Percentiles rank a stretch among this genome's conserved stretches.
These are phyloP conservation scores for Dipodomys ordii DNA, from an alignment of 2,113 vertebrate species.

Conservation along the genomic window DNA sequence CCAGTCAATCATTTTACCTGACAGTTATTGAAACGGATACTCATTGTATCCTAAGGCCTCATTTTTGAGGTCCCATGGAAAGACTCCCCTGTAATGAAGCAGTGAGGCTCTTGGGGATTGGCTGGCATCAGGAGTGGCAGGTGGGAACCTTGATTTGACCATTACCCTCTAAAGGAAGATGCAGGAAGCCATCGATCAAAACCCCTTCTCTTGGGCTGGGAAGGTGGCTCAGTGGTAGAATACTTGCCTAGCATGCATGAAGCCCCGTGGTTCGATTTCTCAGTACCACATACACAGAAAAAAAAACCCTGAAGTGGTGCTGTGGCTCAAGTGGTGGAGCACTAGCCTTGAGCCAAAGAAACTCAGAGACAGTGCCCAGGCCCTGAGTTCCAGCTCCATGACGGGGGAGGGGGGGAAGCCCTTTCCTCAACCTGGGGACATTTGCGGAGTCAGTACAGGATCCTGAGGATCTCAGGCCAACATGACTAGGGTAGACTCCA, in stretches of 20 bases:
- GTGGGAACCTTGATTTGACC: not conserved
- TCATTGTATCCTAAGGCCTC: not conserved
- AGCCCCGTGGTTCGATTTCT: too few relatives aligned
- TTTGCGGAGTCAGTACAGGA: not conserved
- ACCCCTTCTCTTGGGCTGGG: not conserved
- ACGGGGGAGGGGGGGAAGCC: too few relatives aligned
- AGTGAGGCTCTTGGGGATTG: not conserved
- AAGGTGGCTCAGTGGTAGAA: too few relatives aligned
- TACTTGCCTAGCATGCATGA: too few relatives aligned
- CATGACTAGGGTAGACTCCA: not conserved
- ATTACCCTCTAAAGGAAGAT: not conserved
- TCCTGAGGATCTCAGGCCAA: not conserved
- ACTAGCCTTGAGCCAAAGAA: too few relatives aligned
- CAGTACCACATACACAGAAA: too few relatives aligned
- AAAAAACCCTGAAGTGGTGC: too few relatives aligned
- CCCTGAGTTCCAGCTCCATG: too few relatives aligned
- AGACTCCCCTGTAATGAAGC: not conserved
- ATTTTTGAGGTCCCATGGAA: not conserved
- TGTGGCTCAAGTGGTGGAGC: too few relatives aligned
- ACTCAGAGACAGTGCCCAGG: too few relatives aligned
- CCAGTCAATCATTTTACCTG: not conserved
- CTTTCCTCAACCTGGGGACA: not conserved
- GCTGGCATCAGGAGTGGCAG: not conserved
- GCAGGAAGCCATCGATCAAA: not conserved
- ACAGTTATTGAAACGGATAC: too few relatives aligned